Conservation (phyloP, 2,113 vertebrate species). For the Ctenomys sociabilis region DNA sequence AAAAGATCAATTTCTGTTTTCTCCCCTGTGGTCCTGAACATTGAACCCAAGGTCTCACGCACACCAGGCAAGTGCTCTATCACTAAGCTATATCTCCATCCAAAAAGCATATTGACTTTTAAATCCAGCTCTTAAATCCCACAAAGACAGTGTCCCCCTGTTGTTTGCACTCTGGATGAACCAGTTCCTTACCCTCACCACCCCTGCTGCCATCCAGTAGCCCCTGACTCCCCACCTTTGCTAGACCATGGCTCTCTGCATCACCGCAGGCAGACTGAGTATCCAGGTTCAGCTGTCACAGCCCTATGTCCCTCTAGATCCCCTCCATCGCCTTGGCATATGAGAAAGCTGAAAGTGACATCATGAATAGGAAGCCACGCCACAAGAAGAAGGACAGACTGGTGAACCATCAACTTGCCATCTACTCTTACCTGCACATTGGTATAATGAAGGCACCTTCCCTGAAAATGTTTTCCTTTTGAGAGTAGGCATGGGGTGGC, state of each 20-base stretch:
- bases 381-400: conserved; percentile 87
- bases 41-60: not conserved
- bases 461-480: not conserved
- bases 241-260: not conserved
- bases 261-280: rapidly evolving
- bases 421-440: conserved; percentile 89
- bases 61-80: not conserved
- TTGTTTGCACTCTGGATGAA: not conserved
- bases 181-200: not conserved
- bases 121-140: not conserved
- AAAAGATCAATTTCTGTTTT: not conserved
- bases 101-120: not conserved
- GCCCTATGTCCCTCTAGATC: conserved; percentile 80
- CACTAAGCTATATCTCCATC: not conserved
- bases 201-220: not conserved
- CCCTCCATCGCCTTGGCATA: conserved; percentile 90
- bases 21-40: not conserved
- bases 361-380: conserved; percentile 90
- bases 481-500: not conserved
- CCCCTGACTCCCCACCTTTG: rapidly evolving
- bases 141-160: not conserved
- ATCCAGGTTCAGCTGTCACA: not conserved
- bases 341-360: conserved; percentile 89
- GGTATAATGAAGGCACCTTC: conserved; percentile 78
- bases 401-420: conserved; percentile 86